A percentile compares a stretch with the other conserved stretches of the same genome.
Conservation (phyloP, 2,888 invertebrate genomes). For the Nebria salina region DNA sequence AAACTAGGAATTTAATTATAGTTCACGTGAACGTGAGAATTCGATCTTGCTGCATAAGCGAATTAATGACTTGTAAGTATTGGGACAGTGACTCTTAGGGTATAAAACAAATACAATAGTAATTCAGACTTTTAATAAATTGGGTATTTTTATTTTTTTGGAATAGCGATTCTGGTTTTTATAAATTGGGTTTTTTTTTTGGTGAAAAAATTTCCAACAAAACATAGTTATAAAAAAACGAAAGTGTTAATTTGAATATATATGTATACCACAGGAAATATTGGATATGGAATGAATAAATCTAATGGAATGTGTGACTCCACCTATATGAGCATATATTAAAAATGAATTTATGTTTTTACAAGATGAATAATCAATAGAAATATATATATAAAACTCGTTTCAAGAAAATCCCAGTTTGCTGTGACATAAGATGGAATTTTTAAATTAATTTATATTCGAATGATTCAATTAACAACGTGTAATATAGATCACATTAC, state of each 20-base stretch:
- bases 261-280: neutral
- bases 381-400: slow-evolving; percentile 37
- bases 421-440: slow-evolving; percentile 18
- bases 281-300: slow-evolving; percentile 21
- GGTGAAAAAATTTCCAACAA: neutral
- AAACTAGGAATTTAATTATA: neutral
- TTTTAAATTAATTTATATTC: slow-evolving; percentile 5
- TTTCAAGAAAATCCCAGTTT: slow-evolving; percentile 33
- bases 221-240: neutral
- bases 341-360: slow-evolving; percentile 26
- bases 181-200: neutral
- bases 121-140: neutral
- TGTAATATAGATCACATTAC: neutral
- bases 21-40: slow-evolving; percentile 26
- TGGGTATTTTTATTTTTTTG: neutral
- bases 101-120: neutral
- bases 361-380: slow-evolving; percentile 38
- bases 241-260: neutral
- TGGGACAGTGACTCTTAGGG: neutral
- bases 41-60: slow-evolving; percentile 21
- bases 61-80: slow-evolving; percentile 3
- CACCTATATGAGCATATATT: slow-evolving; percentile 24
- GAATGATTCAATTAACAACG: neutral
- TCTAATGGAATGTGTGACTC: slow-evolving; percentile 28
- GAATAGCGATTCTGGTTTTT: neutral